These are phyloP conservation scores for Ascaphus truei DNA, from an alignment of 2,113 vertebrate species.

Conservation along the genomic window DNA sequence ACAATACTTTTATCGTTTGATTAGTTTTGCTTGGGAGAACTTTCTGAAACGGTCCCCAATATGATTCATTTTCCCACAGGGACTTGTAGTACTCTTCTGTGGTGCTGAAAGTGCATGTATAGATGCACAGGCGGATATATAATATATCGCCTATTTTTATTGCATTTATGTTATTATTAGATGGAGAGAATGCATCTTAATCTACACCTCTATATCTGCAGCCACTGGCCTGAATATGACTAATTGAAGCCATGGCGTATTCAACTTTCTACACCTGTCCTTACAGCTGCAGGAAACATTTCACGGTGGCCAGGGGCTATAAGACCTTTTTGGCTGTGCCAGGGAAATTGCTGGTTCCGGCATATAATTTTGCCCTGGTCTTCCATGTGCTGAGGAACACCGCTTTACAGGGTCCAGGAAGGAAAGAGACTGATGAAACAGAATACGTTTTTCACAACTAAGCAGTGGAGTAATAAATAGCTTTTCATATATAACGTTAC, in stretches of 20 bases:
- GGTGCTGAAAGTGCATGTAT: no score
- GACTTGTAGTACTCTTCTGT: no score
- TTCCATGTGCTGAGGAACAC: not conserved
- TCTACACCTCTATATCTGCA: not conserved
- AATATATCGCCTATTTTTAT: conserved; percentile 2
- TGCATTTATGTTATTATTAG: no score
- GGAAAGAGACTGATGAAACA: no score
- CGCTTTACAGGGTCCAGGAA: not conserved
- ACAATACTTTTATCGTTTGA: no score
- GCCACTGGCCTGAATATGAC: not conserved
- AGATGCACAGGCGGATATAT: no score
- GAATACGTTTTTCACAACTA: no score
- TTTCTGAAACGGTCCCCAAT: no score
- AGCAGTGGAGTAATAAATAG: no score
- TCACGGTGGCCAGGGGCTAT: not conserved
- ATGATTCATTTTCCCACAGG: no score
- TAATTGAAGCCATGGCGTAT: conserved; percentile 21
- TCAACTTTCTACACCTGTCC: conserved; percentile 4
- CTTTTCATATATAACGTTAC: no score
- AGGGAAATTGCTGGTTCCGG: conserved; percentile 1
- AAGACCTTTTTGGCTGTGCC: not conserved
- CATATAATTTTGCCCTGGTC: not conserved
- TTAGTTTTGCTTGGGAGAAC: no score
- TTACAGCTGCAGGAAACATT: conserved; percentile 2
- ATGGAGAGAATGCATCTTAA: not conserved